These are phyloP conservation scores for Meiosimyza platycephala DNA, from an alignment of 2,888 invertebrate species.

Conservation along the genomic window DNA sequence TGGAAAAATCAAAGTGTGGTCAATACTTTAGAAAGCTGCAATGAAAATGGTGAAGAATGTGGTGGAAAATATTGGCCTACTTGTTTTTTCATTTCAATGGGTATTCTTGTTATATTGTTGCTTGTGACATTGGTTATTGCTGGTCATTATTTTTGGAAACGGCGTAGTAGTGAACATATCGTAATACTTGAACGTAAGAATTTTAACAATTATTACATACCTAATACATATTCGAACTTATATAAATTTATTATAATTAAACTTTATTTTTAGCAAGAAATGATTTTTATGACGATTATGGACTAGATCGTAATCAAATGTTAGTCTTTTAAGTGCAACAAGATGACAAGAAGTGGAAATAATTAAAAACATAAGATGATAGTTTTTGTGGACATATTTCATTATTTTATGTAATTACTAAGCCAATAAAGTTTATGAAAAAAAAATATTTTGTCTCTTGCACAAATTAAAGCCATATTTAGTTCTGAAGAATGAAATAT, in stretches of 20 bases:
- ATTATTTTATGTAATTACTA: no score
- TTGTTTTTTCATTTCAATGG: not conserved
- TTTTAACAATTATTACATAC: no score
- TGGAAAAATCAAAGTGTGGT: no score
- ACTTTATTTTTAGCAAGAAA: slow-evolving; percentile 32
- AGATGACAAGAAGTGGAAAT: not conserved
- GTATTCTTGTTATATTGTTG: not conserved
- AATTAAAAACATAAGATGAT: no score
- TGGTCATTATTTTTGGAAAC: slow-evolving; percentile 37
- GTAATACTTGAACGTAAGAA: slow-evolving; percentile 12
- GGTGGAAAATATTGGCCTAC: not conserved
- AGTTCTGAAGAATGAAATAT: no score
- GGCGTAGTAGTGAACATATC: slow-evolving; percentile 35
- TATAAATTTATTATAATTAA: no score
- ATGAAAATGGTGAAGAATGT: no score
- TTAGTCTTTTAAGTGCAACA: slow-evolving; percentile 42
- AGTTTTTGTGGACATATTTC: no score
- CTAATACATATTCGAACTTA: no score
- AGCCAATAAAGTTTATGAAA: no score
- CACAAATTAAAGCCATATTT: no score
- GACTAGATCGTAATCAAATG: slow-evolving; percentile 44
- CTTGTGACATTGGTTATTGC: slow-evolving; percentile 35
- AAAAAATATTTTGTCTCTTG: no score
- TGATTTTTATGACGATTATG: slow-evolving; percentile 40
- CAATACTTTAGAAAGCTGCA: not conserved